Conservation (phyloP, 2,797 vertebrate genomes). For the Pyrocephalus nanus region DNA sequence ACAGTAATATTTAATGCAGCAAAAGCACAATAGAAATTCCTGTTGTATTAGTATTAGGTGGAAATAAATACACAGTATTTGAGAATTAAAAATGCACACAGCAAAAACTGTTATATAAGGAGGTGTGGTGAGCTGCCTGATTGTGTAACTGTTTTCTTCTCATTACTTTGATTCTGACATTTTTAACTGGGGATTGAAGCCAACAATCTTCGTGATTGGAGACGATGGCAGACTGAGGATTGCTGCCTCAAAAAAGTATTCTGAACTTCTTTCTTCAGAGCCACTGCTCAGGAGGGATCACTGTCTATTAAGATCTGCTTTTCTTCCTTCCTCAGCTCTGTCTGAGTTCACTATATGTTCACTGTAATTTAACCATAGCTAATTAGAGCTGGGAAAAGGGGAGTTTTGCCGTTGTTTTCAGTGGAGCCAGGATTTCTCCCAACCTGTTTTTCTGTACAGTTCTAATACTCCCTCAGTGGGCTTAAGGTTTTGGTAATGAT, state of each 20-base stretch:
- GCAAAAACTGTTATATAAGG: neutral
- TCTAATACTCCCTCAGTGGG: conserved; percentile 50
- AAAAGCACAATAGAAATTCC: neutral
- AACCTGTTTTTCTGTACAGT: conserved; percentile 34
- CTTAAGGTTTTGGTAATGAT: conserved; percentile 60
- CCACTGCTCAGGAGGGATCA: neutral
- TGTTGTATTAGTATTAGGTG: neutral
- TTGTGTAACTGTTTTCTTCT: neutral
- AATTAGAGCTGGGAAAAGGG: conserved; percentile 58
- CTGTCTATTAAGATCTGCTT: conserved; percentile 13
- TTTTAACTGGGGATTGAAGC: neutral
- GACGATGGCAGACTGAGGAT: neutral
- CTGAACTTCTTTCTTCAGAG: conserved; percentile 1
- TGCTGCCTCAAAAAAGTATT: neutral
- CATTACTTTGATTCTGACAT: rapidly evolving
- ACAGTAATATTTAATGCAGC: neutral
- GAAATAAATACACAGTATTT: neutral
- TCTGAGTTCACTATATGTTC: neutral
- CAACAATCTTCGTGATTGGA: neutral
- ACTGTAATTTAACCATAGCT: conserved; percentile 59
- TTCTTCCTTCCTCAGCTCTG: conserved; percentile 13
- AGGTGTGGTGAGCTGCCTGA: neutral
- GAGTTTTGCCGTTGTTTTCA: conserved; percentile 49
- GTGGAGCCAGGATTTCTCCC: conserved; percentile 23
- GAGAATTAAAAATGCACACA: neutral